Evolutionary conservation across 2,797 vertebrate genomes (phyloP), one percentile per base, ranked within the genome.

Genomic region (Sebastiscus albofasciatus): DNA sequence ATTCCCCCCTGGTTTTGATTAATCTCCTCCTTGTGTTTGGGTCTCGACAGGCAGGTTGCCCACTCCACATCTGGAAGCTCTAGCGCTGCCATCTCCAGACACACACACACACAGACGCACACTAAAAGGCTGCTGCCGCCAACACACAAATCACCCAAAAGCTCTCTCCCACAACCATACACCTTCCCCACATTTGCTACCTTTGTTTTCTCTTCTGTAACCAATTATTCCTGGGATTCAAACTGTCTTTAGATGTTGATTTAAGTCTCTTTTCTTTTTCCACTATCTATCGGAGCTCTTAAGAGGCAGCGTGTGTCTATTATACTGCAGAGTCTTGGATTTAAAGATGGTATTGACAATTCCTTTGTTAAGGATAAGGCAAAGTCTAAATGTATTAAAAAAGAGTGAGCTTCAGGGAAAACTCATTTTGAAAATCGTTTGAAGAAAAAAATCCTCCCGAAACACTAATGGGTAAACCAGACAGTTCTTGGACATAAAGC

Each of bases 61-160:
- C 94, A 93, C 82, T 90, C 80, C 95, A 95, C 96, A 96, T 96
- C 96, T 96, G 96, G 95, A 96, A 95, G 91, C 90, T 90, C 82
- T 93, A 89, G 91, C 65, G 61, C 86, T 87, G 78, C 83, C 82
- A 89, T 89, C 80, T 84, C 76, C 73, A 68, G 69, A 90, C 86
- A 76, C 71, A 55, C 68, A 62, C 61, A 74, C 67, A 64, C 61
- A 74, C 67, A 67, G 24, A 52, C 52, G 34, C 12, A 13, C 64
- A 78, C 72, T 75, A 79, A 90, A 83, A 86, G 27, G 29, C 65
- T 82, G 33, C 74, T 80, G 76, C 42, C 5, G 60, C 77, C 65
- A 85, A 84, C 62, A 79, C 77, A 86, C 65, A 75, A 85, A 87
- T 84, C 49, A 75, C 34, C 55, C 65, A 64, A 89, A 74, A 58